Base-by-base conservation (phyloP, 2,797 vertebrate species). In the Eidolon dupreanum region DNA sequence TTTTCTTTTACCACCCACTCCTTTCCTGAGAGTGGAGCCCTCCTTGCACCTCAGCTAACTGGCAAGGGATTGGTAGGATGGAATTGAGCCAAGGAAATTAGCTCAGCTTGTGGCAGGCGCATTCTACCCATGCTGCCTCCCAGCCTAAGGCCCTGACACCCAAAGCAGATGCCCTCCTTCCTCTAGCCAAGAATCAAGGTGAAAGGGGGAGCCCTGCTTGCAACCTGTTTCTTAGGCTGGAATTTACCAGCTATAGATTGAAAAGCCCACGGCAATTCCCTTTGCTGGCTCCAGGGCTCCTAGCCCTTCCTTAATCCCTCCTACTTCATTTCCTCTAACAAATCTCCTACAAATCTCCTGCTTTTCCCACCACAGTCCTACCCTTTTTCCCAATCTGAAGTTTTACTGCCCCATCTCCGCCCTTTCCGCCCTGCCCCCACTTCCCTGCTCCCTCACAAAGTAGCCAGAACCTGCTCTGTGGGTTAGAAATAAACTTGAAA, bases 61-160 rank as follows among this genome's bases (percentile, higher is more conserved):
- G 84, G 83, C 77, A 96, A 74, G 55, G n/a, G 38, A 41, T 88
- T 71, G 79, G 38, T 66, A 65, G 75, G 53, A 41, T 95, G 95
- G 77, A 90, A n/a, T 6, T 43, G 28, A 93, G 90, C 90, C 97
- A 95, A 90, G 92, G 87, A 95, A 90, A 66, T 95, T 61, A 95
- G 96, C 93, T 96, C 84, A 96, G 68, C 77, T 38, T 79, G 38
- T 96, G 75, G 77, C 88, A 89, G 31, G 33, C 68, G 59, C 81
- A 38, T 90, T 85, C 61, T 61, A 85, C 36, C 85, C 81, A 15
- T 57, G 88, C 22, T 12, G 36, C 88, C 66, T 94, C 61, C 88
- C 0, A 65, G 85, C 53, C 90, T 71, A 16, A 70, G 73, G 81
- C 28, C 73, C 90, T 61, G 28, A 46, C 38, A 73, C 59, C 22